Evolutionary conservation across 2,888 invertebrate species (phyloP).

Genomic region (Plebejus argus): DNA sequence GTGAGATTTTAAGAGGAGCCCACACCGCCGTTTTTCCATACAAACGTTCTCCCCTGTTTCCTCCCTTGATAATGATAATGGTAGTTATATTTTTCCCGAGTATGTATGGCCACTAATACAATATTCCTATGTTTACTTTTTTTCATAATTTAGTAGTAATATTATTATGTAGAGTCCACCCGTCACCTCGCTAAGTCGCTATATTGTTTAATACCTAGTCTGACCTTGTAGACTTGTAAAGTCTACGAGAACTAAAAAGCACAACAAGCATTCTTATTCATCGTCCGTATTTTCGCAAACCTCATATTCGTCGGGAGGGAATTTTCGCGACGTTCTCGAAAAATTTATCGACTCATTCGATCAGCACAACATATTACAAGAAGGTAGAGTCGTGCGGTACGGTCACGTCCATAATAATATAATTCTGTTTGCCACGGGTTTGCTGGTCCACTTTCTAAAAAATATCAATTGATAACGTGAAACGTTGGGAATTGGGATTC

Average conservation of each 20-base stretch:
- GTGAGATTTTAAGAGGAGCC: too few species aligned
- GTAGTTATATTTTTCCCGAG: too few species aligned
- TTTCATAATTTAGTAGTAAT: too few species aligned
- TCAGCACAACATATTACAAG: slow-evolving; percentile 18
- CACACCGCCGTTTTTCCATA: too few species aligned
- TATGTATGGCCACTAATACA: too few species aligned
- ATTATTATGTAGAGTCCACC: too few species aligned
- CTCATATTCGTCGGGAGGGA: not conserved
- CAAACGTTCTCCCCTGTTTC: too few species aligned
- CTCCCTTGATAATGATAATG: too few species aligned
- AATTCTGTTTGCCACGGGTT: slow-evolving; percentile 48
- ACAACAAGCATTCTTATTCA: slow-evolving; percentile 6
- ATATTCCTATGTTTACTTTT: too few species aligned
- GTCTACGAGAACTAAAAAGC: not conserved
- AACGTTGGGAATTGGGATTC: slow-evolving; percentile 2
- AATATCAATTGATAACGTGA: slow-evolving; percentile 44
- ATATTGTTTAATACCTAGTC: too few species aligned
- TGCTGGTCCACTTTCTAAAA: slow-evolving; percentile 48
- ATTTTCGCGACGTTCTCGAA: slow-evolving; percentile 4
- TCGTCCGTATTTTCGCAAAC: not conserved
- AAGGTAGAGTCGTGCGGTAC: slow-evolving; percentile 44
- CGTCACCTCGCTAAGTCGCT: too few species aligned
- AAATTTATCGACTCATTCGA: slow-evolving; percentile 16
- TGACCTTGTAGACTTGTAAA: not conserved
- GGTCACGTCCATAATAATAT: slow-evolving; percentile 46